Percentiles rank a stretch among this genome's conserved stretches.
These are phyloP conservation scores for Prunella himalayana DNA, from an alignment of 2,113 vertebrate genomes.

Conservation along the genomic window DNA sequence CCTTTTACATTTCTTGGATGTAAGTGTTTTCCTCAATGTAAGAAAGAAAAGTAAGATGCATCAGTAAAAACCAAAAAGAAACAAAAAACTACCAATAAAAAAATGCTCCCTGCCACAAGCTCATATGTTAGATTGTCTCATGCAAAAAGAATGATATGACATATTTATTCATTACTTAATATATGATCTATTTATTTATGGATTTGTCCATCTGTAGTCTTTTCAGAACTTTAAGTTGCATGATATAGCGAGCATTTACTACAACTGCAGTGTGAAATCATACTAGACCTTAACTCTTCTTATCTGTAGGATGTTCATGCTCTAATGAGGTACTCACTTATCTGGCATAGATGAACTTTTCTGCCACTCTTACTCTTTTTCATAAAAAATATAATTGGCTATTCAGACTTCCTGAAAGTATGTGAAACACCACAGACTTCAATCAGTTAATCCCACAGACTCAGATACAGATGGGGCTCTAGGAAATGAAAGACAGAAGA, in stretches of 20 bases:
- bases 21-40: neutral
- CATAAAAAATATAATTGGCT: conserved; percentile 11
- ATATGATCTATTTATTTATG: neutral
- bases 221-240: neutral
- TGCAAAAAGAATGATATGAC: neutral
- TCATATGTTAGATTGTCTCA: accelerated
- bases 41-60: neutral
- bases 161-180: neutral
- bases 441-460: neutral
- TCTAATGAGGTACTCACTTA: neutral
- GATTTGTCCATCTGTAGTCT: neutral
- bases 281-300: neutral
- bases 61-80: neutral
- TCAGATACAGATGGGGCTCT: neutral
- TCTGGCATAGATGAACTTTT: neutral
- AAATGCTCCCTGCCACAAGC: accelerated
- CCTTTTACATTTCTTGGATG: neutral
- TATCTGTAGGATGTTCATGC: neutral
- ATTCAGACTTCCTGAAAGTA: neutral
- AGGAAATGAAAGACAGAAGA: conserved; percentile 4
- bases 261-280: neutral
- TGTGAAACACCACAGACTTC: neutral
- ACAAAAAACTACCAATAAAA: neutral
- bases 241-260: neutral
- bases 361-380: neutral